A percentile compares a stretch with the other conserved stretches of the same genome.
Conservation (phyloP, 2,888 invertebrate species). For the Ypsolopha sequella region DNA sequence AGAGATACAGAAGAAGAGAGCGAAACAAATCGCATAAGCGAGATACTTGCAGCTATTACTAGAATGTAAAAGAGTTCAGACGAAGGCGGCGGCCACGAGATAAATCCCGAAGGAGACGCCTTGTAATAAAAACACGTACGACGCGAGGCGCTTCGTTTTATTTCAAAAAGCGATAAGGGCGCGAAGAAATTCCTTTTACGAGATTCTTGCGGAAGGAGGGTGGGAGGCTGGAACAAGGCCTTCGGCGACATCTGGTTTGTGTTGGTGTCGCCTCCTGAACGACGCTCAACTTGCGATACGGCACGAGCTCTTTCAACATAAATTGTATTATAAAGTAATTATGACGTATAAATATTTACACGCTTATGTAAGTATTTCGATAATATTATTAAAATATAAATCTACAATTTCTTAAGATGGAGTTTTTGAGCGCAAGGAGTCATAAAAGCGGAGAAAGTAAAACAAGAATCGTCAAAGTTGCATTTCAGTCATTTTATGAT, state of each 20-base stretch:
- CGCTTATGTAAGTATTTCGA: neutral
- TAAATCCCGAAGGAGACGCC: slow-evolving; percentile 61
- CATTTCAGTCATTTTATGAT: neutral
- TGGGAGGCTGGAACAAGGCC: slow-evolving; percentile 26
- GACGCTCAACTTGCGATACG: slow-evolving; percentile 5
- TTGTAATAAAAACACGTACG: slow-evolving; percentile 66
- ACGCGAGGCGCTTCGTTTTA: slow-evolving; percentile 62
- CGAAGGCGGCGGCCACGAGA: slow-evolving; percentile 40
- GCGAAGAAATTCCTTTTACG: slow-evolving; percentile 66
- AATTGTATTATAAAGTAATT: too few species aligned
- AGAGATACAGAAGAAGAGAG: slow-evolving; percentile 27
- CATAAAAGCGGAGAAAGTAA: too few species aligned
- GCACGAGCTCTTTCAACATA: too few species aligned
- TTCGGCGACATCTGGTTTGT: slow-evolving; percentile 60
- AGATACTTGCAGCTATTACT: slow-evolving; percentile 35
- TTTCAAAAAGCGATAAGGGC: slow-evolving; percentile 68
- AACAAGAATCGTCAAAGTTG: neutral
- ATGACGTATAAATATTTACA: neutral
- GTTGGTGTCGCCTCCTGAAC: slow-evolving; percentile 27
- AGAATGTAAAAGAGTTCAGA: slow-evolving; percentile 33
- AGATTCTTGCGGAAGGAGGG: slow-evolving; percentile 48
- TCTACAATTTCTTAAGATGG: neutral
- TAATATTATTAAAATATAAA: neutral
- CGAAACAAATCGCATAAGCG: slow-evolving; percentile 39
- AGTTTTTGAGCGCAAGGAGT: too few species aligned